Base-by-base conservation (phyloP, 2,113 vertebrate species). In the Pituophis catenifer region DNA sequence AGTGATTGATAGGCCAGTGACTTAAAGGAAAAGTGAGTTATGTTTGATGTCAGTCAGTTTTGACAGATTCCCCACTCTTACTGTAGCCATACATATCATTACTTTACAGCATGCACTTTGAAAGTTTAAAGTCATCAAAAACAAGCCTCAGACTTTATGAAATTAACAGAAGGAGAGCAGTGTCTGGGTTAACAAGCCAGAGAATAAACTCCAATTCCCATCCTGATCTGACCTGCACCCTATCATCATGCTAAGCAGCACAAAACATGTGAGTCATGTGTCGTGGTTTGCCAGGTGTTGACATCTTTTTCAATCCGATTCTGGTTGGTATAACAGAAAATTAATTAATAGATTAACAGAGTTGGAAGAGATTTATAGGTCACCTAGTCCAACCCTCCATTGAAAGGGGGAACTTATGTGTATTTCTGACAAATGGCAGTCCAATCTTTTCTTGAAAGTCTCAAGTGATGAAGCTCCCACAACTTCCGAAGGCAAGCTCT, bases 31-130 rank as follows among this genome's bases (percentile, higher is more conserved):
- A 62, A 93, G 0, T 58, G 93, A 96, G 89, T 94, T 97, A 94
- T 95, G 93, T 93, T 95, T 96, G 91, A 91, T 95, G 94, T 95
- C 96, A 96, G 89, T 96, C 92, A 95, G 38, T 95, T 91, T 93
- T 86, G 29, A 88, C 89, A 91, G 93, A 91, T 95, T 94, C 93
- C 17, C 13, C 62, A 90, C 89, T 92, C 89, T 92, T 59, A 91
- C 90, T 94, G 52, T 3, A 88, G 90, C 1, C 57, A 92, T 93
- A 89, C 13, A 38, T 23, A 3, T 17, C 29, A 52, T 9, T 58
- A 58, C 6, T n/a, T 17, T 38, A 5, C 21, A 7, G 24, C 26
- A 44, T 52, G 8, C 21, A 2, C 53, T 86, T 90, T 90, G 44
- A 90, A 90, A 93, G 89, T 93, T 93, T 57, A 48, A 44, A 12